Conservation (phyloP, 2,797 vertebrate genomes). For the Rhabdophis nuchalis region DNA sequence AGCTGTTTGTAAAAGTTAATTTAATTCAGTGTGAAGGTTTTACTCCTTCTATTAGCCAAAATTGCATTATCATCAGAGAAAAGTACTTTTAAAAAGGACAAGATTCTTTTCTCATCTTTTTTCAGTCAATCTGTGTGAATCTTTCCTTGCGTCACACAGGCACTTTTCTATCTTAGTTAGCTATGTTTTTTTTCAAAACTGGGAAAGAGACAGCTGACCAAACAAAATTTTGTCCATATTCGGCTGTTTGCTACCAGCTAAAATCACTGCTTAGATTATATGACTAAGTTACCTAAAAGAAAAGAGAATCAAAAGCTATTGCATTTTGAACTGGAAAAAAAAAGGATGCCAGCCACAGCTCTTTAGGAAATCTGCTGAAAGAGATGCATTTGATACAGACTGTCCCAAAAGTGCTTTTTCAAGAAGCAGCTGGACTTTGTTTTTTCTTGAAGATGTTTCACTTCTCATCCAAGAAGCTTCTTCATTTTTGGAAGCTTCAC, state of each 20-base stretch:
- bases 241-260: neutral
- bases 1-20: neutral
- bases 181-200: neutral
- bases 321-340: neutral
- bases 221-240: neutral
- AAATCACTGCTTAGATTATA: neutral
- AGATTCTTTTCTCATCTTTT: accelerated
- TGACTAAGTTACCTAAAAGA: neutral
- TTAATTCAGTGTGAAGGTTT: neutral
- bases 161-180: neutral
- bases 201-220: neutral
- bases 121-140: neutral
- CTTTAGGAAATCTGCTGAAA: neutral
- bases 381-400: neutral
- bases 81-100: neutral
- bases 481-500: neutral
- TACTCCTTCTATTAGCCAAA: neutral
- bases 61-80: accelerated
- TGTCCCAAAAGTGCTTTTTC: neutral
- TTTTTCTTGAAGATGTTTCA: neutral
- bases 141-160: neutral
- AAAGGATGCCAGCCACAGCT: neutral
- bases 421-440: neutral
- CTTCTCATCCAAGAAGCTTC: neutral
- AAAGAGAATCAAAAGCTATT: neutral